Base-by-base conservation (phyloP, 2,888 invertebrate genomes). In the Melangyna quadrimaculata region DNA sequence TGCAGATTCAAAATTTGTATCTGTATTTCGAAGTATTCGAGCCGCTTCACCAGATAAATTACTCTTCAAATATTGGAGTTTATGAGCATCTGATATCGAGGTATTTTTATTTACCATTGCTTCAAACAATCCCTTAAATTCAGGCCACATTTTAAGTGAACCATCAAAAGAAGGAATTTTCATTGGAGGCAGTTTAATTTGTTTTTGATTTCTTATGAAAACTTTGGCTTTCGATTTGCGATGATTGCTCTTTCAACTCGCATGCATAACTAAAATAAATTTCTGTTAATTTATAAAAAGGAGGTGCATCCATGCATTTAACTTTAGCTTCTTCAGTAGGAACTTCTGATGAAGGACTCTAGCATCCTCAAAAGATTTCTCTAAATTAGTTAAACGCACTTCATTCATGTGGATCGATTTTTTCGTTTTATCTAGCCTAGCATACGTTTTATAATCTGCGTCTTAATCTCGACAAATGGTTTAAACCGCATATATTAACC, bases 291-390 rank as follows among this genome's bases (percentile, higher is more conserved):
- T 63, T 24, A 29, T 65, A 45, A 27, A 65, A 45, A 17, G n/a
- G n/a, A 4, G 22, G 40, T 10, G 24, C 22, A 24, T 65, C 45
- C 65, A 45, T 45, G 17, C 45, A 45, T 1, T 27, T 65, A 14
- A 45, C 45, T 9, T 63, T 45, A 9, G 43, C 29, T 22, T 63
- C 63, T 43, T 40, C 63, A 6, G 9, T 12, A 3, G 43, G 67
- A 17, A 14, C 43, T 9, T 73, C 6, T 73, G 72, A 37, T 61
- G 73, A 37, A 37, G 61, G 2, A 14, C 61, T 37, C 51, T 61
- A 32, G 63, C 61, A 3, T 73, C 73, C 2, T 37, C 27, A 17
- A 63, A 51, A 24, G 27, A 63, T 37, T n/a, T 12, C 8, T 72
- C 72, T 19, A 59, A 48, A 32, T 71, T 45, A 2, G 22, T 7